Evolutionary conservation across 2,888 invertebrate genomes (phyloP).

Genomic region (Lysandra coridon): DNA sequence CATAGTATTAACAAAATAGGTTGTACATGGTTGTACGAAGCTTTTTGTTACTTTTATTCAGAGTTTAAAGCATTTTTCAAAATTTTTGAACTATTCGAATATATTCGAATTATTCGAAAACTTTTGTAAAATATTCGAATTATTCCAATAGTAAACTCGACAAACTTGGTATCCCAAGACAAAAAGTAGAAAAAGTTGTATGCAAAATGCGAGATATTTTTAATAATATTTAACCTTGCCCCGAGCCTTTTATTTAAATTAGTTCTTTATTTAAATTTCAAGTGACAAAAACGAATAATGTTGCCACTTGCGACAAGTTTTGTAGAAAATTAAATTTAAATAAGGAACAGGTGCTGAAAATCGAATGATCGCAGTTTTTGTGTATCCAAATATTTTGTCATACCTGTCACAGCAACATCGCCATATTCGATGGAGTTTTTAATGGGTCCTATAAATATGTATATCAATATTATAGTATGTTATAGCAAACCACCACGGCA

Average conservation of each 20-base stretch:
- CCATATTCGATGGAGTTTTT: background rate
- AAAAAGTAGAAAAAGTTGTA: conserved; percentile 9
- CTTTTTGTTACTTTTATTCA: too few relatives aligned
- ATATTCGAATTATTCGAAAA: too few relatives aligned
- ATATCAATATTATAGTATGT: background rate
- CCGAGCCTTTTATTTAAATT: conserved; percentile 3
- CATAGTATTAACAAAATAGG: too few relatives aligned
- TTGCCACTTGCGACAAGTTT: background rate
- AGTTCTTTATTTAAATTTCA: conserved; percentile 1
- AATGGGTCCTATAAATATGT: background rate
- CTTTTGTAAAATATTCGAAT: too few relatives aligned
- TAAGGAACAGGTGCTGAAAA: conserved; percentile 13
- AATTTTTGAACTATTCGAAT: too few relatives aligned
- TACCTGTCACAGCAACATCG: background rate
- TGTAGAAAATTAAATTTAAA: conserved; percentile 12
- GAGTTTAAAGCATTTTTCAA: too few relatives aligned
- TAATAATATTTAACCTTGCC: conserved; percentile 1
- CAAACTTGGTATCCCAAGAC: background rate
- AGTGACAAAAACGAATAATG: background rate
- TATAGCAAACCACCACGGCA: background rate
- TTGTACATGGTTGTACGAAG: too few relatives aligned
- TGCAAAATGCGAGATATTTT: conserved; percentile 7
- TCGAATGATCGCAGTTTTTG: background rate
- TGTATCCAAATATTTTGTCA: background rate
- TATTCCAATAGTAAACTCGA: too few relatives aligned